Base-by-base conservation (phyloP, 2,888 invertebrate genomes). In the Taphrorychus bicolor region DNA sequence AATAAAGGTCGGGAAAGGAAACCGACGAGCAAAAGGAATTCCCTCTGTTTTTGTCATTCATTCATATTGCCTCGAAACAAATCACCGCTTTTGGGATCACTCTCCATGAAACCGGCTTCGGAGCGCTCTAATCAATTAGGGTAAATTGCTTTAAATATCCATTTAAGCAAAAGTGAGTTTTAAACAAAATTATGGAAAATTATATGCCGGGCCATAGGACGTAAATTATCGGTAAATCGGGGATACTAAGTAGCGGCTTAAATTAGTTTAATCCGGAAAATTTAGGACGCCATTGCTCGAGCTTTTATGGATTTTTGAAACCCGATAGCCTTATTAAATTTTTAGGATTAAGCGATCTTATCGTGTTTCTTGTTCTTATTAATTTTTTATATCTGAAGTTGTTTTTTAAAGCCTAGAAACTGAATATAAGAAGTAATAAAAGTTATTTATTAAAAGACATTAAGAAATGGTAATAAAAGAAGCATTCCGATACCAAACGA, bases 141-240 rank as follows among this genome's bases (percentile, higher is more conserved):
- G 51, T 7, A 22, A 22, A 22, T 51, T 22, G 51, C 21, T 21
- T 51, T 51, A 18, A 4, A 51, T 51, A 51, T 51, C 19, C 19
- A 51, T 2, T 51, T 19, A 51, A 21, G 2, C 7, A 21, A 60
- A 60, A 49, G 49, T 48, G 49, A 59, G 24, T 60, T 60, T 60
- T 53, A 59, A 60, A 60, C 52, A 60, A 52, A 60, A 60, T 59
- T 59, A 59, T 24, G 59, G 59, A 59, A 59, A 59, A 59, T 60
- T 60, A 53, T 52, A 21, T 51, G 41, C 52, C 52, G 22, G 42
- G 45, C 45, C 45, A 45, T 32, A n/a, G 14, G 45, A 7, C 45
- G 45, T 45, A 45, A 45, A 45, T 45, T 45, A 45, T 45, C 45
- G 14, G 45, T 45, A 45, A 45, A 45, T 45, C 45, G 45, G 17